Evolutionary conservation across 2,888 invertebrate genomes (phyloP), one percentile per base, ranked within the genome.

Genomic region (Athripsodes cinereus): DNA sequence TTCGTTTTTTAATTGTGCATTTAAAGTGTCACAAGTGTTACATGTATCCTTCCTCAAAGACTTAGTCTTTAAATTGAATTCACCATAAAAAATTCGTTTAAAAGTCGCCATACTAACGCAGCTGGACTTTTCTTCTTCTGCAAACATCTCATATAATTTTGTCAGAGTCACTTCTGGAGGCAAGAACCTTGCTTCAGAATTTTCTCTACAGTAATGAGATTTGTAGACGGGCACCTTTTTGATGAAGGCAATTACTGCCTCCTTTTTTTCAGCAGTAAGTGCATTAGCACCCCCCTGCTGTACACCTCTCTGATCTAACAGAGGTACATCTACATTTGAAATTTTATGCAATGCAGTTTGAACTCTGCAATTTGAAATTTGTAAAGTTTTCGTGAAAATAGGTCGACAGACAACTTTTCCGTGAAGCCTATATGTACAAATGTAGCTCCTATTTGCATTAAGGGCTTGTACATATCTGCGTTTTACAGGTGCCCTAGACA

Each of bases 291-390:
- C 47, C 16, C 47, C 47, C 21, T 47, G 47, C 20, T 6, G 47
- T 8, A 47, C 20, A 19, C 47, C 47, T 20, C 47, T 47, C 20
- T 47, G 47, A 19, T 47, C 47, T 13, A 21, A 6, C 20, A 47
- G 13, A 19, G 19, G 21, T 21, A 2, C 3, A 8, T 5, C 19
- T 6, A 13, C 19, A 19, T 47, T 20, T 8, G 8, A 31, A 19
- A 47, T 8, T 47, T 47, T 47, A 3, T 10, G 2, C 16, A 47
- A 47, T 47, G 47, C 47, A 20, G 47, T 47, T 13, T 47, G 47
- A 3, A 47, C 47, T 47, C 47, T 47, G 21, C 47, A 20, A 19
- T 47, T 47, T 47, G 47, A 47, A 20, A 47, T 47, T 19, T 47
- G 20, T 19, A 47, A 18, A 13, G 46, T 46, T 11, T 18, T 11